Evolutionary conservation across 2,113 vertebrate species (phyloP), one percentile per base, ranked within the genome.

Genomic region (Carassius gibelio): DNA sequence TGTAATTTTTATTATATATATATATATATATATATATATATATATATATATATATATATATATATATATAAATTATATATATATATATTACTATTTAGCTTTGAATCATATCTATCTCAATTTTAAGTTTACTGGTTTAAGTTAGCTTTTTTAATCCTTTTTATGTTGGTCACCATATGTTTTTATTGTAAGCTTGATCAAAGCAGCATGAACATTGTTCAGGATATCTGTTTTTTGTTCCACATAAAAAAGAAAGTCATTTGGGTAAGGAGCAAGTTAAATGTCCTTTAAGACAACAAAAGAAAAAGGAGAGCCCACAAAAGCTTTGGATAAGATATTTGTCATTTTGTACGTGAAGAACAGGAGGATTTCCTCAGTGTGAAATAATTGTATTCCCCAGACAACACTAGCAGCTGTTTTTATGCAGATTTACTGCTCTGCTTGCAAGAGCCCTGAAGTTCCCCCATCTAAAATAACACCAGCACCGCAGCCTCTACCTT

Each of bases 401-500:
- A 61, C 59, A 64, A 45, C 57, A 30, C 23, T 64, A 23, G 78
- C 38, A 81, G 59, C 38, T 81, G 78, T 66, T 81, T 81, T 81
- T 81, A 59, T 48, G 59, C 59, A 26, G 78, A 81, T 81, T 81
- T 81, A 66, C 78, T 66, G 78, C 78, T 81, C 59, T 23, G 36
- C 78, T 81, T 66, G 38, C 78, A 81, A 48, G 13, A 64, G 59
- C 59, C 15, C 59, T 81, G 48, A 48, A 66, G n/a, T 48, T 64
- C 38, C 78, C 8, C 78, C 78, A 48, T 80, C 78, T 80, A 48
- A 66, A 80, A 80, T 80, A 80, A 80, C 59, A 80, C 36, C 36
- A 26, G 52, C 77, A 62, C 55, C 23, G 52, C 78, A 80, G 59
- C 36, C 59, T 66, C n/a, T 48, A 80, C 78, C 36, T 48, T 66